These are phyloP conservation scores for Lepetodrilus schrolli DNA, from an alignment of 2,888 invertebrate species.

Conservation along the genomic window DNA sequence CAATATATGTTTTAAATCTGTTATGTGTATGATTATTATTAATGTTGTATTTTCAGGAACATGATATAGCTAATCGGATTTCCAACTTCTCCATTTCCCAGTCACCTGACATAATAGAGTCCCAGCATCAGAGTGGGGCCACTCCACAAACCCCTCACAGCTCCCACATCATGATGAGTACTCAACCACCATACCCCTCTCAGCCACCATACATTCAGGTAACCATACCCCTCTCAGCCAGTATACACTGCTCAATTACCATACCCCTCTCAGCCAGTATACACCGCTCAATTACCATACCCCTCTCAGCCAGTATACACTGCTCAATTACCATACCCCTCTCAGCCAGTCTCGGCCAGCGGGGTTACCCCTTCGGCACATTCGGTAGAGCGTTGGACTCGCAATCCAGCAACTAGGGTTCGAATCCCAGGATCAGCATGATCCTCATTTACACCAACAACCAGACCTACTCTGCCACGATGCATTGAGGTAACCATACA, in stretches of 20 bases:
- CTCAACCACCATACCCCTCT: conserved; percentile 32
- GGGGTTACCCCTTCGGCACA: no score
- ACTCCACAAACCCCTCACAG: background rate
- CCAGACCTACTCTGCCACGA: no score
- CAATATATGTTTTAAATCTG: no score
- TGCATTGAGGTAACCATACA: no score
- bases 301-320: conserved; percentile 4
- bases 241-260: background rate
- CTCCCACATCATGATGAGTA: conserved; percentile 25
- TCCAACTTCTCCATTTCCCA: background rate
- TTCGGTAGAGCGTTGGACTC: no score
- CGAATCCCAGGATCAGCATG: no score
- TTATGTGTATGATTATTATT: no score
- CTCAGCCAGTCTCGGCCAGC: no score
- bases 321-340: background rate
- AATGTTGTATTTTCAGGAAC: conserved; percentile 7
- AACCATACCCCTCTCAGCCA: no score
- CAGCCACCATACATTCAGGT: background rate
- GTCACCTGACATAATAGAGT: conserved; percentile 2
- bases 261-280: background rate
- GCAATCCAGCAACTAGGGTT: no score
- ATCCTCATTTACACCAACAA: no score
- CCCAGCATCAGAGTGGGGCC: background rate
- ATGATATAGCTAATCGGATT: background rate
- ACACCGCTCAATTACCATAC: conserved; percentile 31